A percentile compares a stretch with the other conserved stretches of the same genome.
phyloP scores from a whole-genome alignment of 2,888 invertebrate genomes.

The Stenotaenia linearis region DNA sequence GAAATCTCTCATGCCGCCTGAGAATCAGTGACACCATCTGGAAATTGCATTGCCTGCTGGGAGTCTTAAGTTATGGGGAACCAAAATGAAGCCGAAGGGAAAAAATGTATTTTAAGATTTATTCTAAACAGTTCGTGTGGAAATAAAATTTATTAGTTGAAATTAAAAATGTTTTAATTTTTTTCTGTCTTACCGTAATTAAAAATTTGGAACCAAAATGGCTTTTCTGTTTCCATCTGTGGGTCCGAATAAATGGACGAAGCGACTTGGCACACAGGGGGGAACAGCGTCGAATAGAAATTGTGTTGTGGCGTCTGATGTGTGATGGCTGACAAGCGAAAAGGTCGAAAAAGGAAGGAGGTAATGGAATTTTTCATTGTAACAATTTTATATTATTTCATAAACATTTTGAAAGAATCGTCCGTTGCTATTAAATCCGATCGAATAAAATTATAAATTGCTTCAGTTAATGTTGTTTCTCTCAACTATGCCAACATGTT shows the following conservation, averaged over 20 bases:
- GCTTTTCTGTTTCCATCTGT: too few species aligned
- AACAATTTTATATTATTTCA: not conserved
- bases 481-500: not conserved
- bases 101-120: not conserved
- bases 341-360: slow-evolving; percentile 31
- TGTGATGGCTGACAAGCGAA: slow-evolving; percentile 33
- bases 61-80: not conserved
- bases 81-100: not conserved
- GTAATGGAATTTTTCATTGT: slow-evolving; percentile 4
- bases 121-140: not conserved
- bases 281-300: too few species aligned
- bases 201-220: not conserved
- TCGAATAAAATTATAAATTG: not conserved
- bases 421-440: too few species aligned
- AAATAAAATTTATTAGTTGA: not conserved
- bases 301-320: not conserved
- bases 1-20: not conserved
- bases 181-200: not conserved
- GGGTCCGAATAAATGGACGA: too few species aligned
- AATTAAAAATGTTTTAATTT: not conserved
- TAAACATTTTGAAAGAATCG: too few species aligned
- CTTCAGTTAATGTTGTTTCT: not conserved
- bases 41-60: not conserved
- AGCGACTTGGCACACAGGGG: too few species aligned
- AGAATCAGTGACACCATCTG: not conserved